These are phyloP conservation scores for Nycticorax nycticorax DNA, from an alignment of 2,113 vertebrate genomes.

Conservation along the genomic window DNA sequence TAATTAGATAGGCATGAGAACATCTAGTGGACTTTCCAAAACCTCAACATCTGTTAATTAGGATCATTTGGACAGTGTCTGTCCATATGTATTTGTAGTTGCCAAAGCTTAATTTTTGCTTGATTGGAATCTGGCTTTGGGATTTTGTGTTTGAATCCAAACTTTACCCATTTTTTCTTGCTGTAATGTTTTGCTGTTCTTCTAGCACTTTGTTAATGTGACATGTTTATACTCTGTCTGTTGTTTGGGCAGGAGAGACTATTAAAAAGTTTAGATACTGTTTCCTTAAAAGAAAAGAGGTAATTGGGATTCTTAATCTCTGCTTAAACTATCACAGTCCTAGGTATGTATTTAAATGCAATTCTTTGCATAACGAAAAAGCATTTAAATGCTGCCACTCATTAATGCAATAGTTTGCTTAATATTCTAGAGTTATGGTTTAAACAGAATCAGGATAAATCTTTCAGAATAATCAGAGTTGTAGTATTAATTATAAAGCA, in stretches of 20 bases:
- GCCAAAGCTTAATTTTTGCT: background rate
- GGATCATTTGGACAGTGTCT: background rate
- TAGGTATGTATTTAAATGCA: background rate
- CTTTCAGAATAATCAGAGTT: background rate
- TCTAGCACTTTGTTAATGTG: background rate
- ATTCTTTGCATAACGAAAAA: background rate
- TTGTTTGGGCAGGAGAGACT: background rate
- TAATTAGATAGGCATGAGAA: background rate
- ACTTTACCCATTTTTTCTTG: background rate
- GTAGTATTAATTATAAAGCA: background rate
- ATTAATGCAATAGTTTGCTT: background rate
- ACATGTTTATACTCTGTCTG: background rate
- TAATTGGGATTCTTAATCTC: background rate
- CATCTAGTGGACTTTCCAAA: background rate
- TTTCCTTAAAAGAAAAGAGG: background rate
- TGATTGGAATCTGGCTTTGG: background rate
- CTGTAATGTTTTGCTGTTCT: background rate
- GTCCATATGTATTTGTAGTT: background rate
- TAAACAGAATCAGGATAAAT: background rate
- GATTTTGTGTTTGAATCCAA: background rate
- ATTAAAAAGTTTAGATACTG: background rate
- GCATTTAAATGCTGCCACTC: background rate
- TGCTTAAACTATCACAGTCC: background rate
- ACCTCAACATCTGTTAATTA: background rate
- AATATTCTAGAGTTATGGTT: background rate